Percentiles rank a stretch among this genome's conserved stretches.
Evolutionary conservation across 2,888 invertebrate genomes (phyloP).

Genomic region (Epistrophella euchroma): DNA sequence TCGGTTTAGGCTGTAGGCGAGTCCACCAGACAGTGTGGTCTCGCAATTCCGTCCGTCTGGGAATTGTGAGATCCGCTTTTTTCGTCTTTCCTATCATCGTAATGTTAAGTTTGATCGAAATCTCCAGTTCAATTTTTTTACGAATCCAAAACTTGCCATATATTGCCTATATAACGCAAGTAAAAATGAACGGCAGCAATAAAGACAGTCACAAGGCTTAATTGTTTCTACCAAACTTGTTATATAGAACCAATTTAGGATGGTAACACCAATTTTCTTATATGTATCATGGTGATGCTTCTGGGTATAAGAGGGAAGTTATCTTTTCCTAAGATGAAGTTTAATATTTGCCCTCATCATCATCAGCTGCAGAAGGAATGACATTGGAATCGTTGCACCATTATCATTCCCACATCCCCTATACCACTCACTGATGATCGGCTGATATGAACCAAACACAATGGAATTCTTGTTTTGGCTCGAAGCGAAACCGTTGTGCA

Average conservation of each 20-base stretch:
- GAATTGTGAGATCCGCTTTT: too few species aligned
- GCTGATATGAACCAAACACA: slow-evolving; percentile 27
- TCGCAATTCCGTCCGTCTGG: too few species aligned
- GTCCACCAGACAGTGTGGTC: too few species aligned
- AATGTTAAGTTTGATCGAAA: too few species aligned
- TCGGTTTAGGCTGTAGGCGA: too few species aligned
- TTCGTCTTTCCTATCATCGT: too few species aligned
- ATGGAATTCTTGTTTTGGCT: slow-evolving; percentile 26
- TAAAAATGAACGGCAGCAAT: too few species aligned
- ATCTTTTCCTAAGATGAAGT: slow-evolving; percentile 20
- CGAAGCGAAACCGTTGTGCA: slow-evolving; percentile 35
- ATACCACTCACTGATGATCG: slow-evolving; percentile 34
- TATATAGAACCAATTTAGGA: neutral
- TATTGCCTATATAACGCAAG: too few species aligned
- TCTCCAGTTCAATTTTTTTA: too few species aligned
- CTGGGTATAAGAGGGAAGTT: slow-evolving; percentile 11
- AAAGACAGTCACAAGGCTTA: too few species aligned
- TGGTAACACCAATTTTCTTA: slow-evolving; percentile 17
- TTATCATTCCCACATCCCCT: neutral
- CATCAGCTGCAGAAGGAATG: slow-evolving; percentile 37
- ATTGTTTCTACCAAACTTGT: too few species aligned
- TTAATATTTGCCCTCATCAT: slow-evolving; percentile 48
- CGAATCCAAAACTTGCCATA: too few species aligned
- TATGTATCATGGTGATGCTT: neutral
- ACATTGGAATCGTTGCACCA: slow-evolving; percentile 12